phyloP scores from a whole-genome alignment of 2,113 vertebrate species.

The Charina bottae region DNA sequence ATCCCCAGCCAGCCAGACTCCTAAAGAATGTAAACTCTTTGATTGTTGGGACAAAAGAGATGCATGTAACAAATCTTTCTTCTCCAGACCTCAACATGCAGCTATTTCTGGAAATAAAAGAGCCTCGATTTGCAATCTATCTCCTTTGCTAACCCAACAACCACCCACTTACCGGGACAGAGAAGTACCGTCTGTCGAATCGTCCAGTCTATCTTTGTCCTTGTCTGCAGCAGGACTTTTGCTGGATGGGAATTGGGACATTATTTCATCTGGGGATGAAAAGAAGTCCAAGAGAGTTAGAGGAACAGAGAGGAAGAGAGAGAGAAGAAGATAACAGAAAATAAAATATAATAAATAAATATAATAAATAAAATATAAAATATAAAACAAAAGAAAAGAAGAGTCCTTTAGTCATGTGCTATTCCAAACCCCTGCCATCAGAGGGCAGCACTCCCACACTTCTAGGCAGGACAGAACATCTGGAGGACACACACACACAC shows the following conservation, averaged over 20 bases:
- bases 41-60: neutral
- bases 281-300: slow-evolving; percentile 11
- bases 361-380: too few relatives aligned
- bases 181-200: slow-evolving; percentile 25
- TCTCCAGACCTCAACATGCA: neutral
- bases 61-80: neutral
- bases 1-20: too few relatives aligned
- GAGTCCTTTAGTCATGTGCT: neutral
- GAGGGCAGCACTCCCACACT: neutral
- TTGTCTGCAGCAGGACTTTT: slow-evolving; percentile 78
- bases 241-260: slow-evolving; percentile 89
- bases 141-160: neutral
- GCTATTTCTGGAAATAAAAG: neutral
- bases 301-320: too few relatives aligned
- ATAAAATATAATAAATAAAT: too few relatives aligned
- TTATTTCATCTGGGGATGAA: slow-evolving; percentile 84
- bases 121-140: neutral
- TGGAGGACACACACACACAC: neutral
- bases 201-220: slow-evolving; percentile 66
- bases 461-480: neutral
- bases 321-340: slow-evolving; percentile 38
- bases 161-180: slow-evolving; percentile 56
- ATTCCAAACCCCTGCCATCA: neutral
- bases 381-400: too few relatives aligned
- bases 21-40: neutral